Evolutionary conservation across 1,140 invertebrate genomes (phyloP), one percentile per base, ranked within the genome.

Genomic region (Charaxes varanes): DNA sequence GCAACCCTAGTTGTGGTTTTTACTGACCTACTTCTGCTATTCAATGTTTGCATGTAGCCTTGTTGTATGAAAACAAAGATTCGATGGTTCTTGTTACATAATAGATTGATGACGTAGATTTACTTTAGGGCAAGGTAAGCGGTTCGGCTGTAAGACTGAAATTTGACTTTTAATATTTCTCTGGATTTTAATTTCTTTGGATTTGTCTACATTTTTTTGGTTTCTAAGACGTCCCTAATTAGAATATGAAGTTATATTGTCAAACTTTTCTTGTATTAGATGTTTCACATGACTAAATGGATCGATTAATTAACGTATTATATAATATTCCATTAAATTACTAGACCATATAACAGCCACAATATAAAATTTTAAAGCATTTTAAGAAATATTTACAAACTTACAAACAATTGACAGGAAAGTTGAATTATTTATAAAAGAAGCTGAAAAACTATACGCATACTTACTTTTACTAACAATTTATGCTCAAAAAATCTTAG

Each of bases 1-100:
- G 7, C 21, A 30, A 30, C 22, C 14, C 18, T 26, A 24, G n/a
- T 10, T 18, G 15, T 31, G 18, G 26, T 14, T 31, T 18, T 18
- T 18, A 41, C 40, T 63, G 64, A 68, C 64, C 64, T 65, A 65
- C 47, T 70, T 59, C 52, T 41, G 27, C 36, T 19, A 34, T 65
- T 54, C 36, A 62, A 54, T 56, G 55, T 54, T 32, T 44, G 19
- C 43, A 41, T 53, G 42, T 41, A 27, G 32, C 14, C 40, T 45
- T 45, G 46, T 46, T 52, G 30, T 51, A 54, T 52, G 43, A 41
- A 52, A 43, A 43, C 45, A 42, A 51, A 44, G 33, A 44, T 45
- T 41, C 36, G 38, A 26, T 50, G 41, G 30, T 50, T 15, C 14
- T 36, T 48, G 30, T 41, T 41, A 41, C 22, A 27, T 40, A 31